Evolutionary conservation across 2,888 invertebrate genomes (phyloP), one percentile per base, ranked within the genome.

Genomic region (Mesochorus sp.): DNA sequence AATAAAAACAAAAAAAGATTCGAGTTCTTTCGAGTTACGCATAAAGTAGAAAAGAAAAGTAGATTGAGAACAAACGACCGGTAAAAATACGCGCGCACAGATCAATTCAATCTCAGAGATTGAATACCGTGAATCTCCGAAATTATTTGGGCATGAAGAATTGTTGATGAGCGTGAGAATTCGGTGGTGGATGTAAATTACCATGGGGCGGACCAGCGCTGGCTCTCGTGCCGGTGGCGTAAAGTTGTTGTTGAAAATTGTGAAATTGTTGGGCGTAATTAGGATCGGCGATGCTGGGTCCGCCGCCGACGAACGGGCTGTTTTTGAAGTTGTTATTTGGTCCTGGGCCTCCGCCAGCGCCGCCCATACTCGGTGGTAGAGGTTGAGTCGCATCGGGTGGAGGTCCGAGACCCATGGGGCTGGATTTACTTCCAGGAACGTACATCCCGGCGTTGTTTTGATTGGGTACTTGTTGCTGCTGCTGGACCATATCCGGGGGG

Each of bases 241-340:
- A 98, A 84, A 98, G 92, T 91, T 97, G 97, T 91, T 98, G 98
- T 90, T 98, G 98, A 93, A 98, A 98, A 92, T 97, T 97, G 92
- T 97, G 97, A 92, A 96, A 98, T 93, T 97, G 97, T 91, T 97
- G 97, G 88, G 97, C 97, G 92, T 98, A 98, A 90, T 96, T 97
- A 10, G 97, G 96, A 92, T 98, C 97, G 53, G 95, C 95, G 75
- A 97, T 96, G 26, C 95, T 95, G 5, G 96, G 96, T 26, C 96
- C 96, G 72, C 96, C 95, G 90, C 96, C 97, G 76, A 94, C 94
- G 83, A 96, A 96, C 2, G 94, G 94, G 44, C 92, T 92, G 82
- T 94, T 95, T 89, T 96, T 96, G 91, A 95, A 96, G 81, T 93
- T 94, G 47, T 92, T 92, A 12, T 91, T 91, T 8, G 82, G 79